These are phyloP conservation scores for Clanis bilineata DNA, from an alignment of 2,888 invertebrate genomes.

Conservation along the genomic window DNA sequence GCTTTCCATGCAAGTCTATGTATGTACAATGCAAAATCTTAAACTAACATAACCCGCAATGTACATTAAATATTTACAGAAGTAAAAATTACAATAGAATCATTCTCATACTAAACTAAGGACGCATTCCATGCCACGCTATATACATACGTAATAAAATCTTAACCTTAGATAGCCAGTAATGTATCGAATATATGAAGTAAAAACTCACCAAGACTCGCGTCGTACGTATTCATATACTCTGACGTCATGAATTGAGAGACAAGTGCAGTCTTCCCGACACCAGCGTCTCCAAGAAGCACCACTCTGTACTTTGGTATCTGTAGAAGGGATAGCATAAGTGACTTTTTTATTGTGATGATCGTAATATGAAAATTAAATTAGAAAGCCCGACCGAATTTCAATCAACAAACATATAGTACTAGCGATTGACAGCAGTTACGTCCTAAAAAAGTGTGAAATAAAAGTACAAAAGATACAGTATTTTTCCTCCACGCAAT, in stretches of 20 bases:
- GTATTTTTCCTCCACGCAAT: too few species aligned
- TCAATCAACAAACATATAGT: too few species aligned
- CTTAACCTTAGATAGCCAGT: neutral
- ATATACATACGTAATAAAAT: neutral
- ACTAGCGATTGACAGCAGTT: too few species aligned
- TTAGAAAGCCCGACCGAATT: too few species aligned
- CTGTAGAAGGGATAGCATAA: slow-evolving; percentile 35
- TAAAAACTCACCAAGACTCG: slow-evolving; percentile 88
- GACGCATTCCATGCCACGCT: neutral
- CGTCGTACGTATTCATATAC: slow-evolving; percentile 97
- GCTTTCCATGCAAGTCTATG: neutral
- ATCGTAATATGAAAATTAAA: too few species aligned
- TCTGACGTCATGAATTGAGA: slow-evolving; percentile 98
- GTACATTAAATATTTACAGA: neutral
- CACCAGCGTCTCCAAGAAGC: slow-evolving; percentile 90
- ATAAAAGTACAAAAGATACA: too few species aligned
- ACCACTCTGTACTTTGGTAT: slow-evolving; percentile 91
- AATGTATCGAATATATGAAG: neutral
- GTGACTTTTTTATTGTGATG: too few species aligned
- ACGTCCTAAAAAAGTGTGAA: too few species aligned
- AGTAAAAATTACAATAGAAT: neutral
- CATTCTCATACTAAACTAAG: neutral
- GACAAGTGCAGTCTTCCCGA: slow-evolving; percentile 95
- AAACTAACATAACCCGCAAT: neutral
- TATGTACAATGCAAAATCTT: neutral